Base-by-base conservation (phyloP, 2,113 vertebrate genomes). In the Corythornis madagascariensis region DNA sequence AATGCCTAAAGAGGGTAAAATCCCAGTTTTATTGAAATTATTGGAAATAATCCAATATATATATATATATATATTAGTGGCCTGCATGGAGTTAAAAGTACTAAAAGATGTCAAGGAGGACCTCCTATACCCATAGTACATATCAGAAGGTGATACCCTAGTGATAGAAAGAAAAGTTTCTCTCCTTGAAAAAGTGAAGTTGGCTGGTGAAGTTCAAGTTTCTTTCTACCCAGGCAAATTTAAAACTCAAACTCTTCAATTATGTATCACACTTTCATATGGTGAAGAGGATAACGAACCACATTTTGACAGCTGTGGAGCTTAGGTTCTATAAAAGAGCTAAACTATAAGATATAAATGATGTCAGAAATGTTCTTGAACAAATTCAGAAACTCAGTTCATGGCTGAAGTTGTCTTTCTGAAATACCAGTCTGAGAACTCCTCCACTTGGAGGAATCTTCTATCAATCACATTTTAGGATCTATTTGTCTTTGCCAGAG, bases 1-100 rank as follows among this genome's bases (percentile, higher is more conserved):
- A 61, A 48, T 40, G 78, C 16, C 60, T 84, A 73, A 90, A 90
- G 82, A 92, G 89, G 38, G 67, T 64, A 38, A 83, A 91, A 91
- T 71, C 66, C n/a, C 53, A 66, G n/a, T 81, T 80, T 79, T 71
- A 43, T 9, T 57, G 24, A 88, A 92, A 83, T 94, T 52, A 88
- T 63, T 80, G 64, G 52, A 85, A 92, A 83, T 63, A 55, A 76
- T 89, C n/a, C 4, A 10, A 38, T 38, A 38, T 38, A 38, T 38
- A 38, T 38, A 38, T 38, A 38, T 38, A 38, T 38, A 38, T 38
- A 38, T 28, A 16, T 83, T 24, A 21, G 5, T 17, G 16, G 83
- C 33, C 92, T 84, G 9, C 29, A 40, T 6, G 13, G 33, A 84
- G 52, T 59, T 79, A 52, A 56, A 88, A 55, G 28, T 77, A 59